Conservation (phyloP, 2,113 vertebrate genomes). For the Nothobranchius furzeri region DNA sequence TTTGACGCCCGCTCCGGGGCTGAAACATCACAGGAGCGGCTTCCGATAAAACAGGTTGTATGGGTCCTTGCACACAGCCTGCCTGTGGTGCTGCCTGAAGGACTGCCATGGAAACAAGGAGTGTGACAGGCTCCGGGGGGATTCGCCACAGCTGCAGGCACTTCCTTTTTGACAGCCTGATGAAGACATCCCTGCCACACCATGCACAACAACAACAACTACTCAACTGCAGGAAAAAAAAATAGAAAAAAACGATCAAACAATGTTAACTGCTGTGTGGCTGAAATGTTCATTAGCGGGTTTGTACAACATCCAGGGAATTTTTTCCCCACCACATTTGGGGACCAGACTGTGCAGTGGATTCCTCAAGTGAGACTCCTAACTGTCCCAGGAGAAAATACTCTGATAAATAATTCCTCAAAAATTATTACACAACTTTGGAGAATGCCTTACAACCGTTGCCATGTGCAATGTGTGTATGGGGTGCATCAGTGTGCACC, state of each 20-base stretch:
- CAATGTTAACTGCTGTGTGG: constrained; percentile 79
- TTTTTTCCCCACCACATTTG: constrained; percentile 60
- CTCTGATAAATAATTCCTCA: constrained; percentile 73
- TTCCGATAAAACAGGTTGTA: constrained; percentile 83
- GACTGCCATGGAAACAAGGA: constrained; percentile 87
- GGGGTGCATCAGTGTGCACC: constrained; percentile 26
- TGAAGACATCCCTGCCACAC: constrained; percentile 85
- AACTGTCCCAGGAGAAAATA: constrained; percentile 55
- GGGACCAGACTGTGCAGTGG: constrained; percentile 72
- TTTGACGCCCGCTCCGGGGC: constrained; percentile 80
- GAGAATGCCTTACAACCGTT: constrained; percentile 23
- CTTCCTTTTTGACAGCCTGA: constrained; percentile 83
- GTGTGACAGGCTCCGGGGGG: constrained; percentile 83
- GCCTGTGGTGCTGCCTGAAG: constrained; percentile 86
- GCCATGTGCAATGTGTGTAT: constrained; percentile 14
- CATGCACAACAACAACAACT: constrained; percentile 73
- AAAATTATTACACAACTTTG: constrained; percentile 60
- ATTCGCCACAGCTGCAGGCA: constrained; percentile 82
- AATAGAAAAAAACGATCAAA: constrained; percentile 74
- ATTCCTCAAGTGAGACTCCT: constrained; percentile 65
- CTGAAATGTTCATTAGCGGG: constrained; percentile 79
- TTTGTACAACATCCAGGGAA: constrained; percentile 76
- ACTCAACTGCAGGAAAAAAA: constrained; percentile 44
- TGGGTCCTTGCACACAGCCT: constrained; percentile 81
- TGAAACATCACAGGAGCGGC: constrained; percentile 80